These are phyloP conservation scores for Python bivittatus DNA, from an alignment of 2,113 vertebrate genomes.

Conservation along the genomic window DNA sequence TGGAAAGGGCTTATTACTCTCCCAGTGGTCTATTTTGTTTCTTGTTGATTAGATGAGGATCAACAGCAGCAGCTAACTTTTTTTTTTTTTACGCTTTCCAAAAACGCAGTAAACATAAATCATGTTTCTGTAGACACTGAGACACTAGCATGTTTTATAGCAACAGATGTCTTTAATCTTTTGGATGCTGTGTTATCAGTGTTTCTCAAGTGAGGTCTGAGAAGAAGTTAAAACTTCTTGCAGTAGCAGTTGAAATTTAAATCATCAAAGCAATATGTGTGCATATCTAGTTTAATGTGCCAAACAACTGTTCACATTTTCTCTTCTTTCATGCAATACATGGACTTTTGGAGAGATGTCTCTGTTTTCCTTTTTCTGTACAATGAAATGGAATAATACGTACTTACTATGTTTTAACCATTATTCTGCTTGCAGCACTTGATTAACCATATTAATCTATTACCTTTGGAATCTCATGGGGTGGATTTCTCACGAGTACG, in stretches of 20 bases:
- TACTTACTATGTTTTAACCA: conserved; percentile 22
- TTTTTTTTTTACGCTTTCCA: neutral
- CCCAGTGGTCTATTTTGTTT: neutral
- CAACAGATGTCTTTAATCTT: neutral
- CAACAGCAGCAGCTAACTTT: neutral
- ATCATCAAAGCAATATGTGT: neutral
- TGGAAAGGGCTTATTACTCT: neutral
- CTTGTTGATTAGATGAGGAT: neutral
- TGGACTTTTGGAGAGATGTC: neutral
- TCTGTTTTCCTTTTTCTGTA: neutral
- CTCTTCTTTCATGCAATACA: neutral
- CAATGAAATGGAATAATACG: neutral
- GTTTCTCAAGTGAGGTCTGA: neutral
- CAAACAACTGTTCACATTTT: neutral
- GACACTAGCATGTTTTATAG: neutral
- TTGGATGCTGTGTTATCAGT: neutral
- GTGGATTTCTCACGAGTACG: conserved; percentile 95
- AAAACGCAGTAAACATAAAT: neutral
- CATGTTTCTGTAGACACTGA: neutral
- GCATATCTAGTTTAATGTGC: neutral
- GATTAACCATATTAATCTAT: conserved; percentile 90
- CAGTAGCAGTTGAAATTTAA: neutral
- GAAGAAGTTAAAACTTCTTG: neutral
- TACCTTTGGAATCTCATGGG: conserved; percentile 89
- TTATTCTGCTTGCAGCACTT: conserved; percentile 76